Percentiles rank a stretch among this genome's conserved stretches.
Evolutionary conservation across 1,140 invertebrate genomes (phyloP).

Genomic region (Drosophila asahinai): DNA sequence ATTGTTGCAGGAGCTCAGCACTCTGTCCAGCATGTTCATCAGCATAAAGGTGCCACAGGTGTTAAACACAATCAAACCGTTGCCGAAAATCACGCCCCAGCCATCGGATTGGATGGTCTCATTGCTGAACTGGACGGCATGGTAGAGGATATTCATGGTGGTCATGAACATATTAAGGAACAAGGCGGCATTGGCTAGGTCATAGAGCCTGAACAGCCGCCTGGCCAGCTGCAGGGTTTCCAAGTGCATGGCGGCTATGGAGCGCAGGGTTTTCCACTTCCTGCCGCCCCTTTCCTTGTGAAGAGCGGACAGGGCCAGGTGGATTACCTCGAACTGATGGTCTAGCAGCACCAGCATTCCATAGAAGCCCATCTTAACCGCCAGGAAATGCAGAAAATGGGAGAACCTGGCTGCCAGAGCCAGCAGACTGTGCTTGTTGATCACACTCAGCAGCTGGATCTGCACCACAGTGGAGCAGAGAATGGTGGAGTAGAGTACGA

Average conservation of each 20-base stretch:
- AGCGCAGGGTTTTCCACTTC: constrained; percentile 3
- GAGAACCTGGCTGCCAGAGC: constrained; percentile 6
- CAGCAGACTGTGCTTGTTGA: not conserved
- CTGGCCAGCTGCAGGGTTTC: constrained; percentile 39
- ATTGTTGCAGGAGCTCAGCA: constrained; percentile 52
- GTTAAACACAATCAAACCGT: constrained; percentile 30
- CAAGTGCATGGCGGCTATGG: constrained; percentile 35
- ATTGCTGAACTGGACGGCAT: constrained; percentile 64
- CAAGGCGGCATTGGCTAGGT: constrained; percentile 40
- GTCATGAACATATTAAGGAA: constrained; percentile 51
- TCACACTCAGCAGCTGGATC: constrained; percentile 12
- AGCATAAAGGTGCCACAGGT: constrained; percentile 11
- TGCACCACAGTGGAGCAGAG: constrained; percentile 38
- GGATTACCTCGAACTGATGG: constrained; percentile 54
- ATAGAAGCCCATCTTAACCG: constrained; percentile 26
- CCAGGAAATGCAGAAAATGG: constrained; percentile 32
- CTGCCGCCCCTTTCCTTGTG: not conserved
- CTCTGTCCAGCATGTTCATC: constrained; percentile 53
- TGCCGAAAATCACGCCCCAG: constrained; percentile 24
- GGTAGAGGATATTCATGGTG: constrained; percentile 57
- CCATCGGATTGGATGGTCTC: constrained; percentile 27
- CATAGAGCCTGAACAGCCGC: constrained; percentile 33
- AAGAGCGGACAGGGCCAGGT: constrained; percentile 39
- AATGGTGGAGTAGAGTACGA: constrained; percentile 21
- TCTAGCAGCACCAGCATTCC: constrained; percentile 34